Base-by-base conservation (phyloP, 1,140 invertebrate species). In the Trachymyrmex cornetzi region DNA sequence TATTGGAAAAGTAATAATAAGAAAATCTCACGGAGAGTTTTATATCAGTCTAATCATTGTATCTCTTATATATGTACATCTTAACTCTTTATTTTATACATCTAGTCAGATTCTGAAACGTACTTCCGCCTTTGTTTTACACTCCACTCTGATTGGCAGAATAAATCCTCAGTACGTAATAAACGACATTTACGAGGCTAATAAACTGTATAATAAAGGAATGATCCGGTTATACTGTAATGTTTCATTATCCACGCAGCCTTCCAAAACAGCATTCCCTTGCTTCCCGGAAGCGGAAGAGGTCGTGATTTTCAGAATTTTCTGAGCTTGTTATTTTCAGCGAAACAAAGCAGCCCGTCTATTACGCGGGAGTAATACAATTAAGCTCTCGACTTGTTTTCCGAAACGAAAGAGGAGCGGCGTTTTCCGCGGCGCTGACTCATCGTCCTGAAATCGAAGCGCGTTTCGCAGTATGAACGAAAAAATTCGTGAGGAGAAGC, bases 281-380 rank as follows among this genome's bases (percentile, higher is more conserved):
- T 59, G 50, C 14, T 59, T 48, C 5, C 55, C 34, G 69, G 66
- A 57, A 81, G 55, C 69, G 69, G 80, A 75, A 84, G 69, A 84
- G 55, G 27, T 72, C 24, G 53, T 61, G 67, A 79, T 80, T 77
- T 89, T 89, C 85, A 80, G 61, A 89, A 89, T 86, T 89, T 86
- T 89, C 77, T 71, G 63, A 59, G 57, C 34, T 84, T 81, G 77
- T 85, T 87, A 89, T 89, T 86, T 77, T 71, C 64, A 87, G 59
- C 57, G 63, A 64, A 67, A 84, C 80, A 84, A 84, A 84, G 80
- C 69, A 84, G 38, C 55, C 22, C 55, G 80, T 84, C 69, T 75
- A 84, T 75, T 84, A 72, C 24, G 38, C 53, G 44, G n/a, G 80
- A 61, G 38, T 84, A 84, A 84, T 84, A 75, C 38, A 84, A 84